Evolutionary conservation across 2,888 invertebrate genomes (phyloP).

Genomic region (Epirrita christyi): DNA sequence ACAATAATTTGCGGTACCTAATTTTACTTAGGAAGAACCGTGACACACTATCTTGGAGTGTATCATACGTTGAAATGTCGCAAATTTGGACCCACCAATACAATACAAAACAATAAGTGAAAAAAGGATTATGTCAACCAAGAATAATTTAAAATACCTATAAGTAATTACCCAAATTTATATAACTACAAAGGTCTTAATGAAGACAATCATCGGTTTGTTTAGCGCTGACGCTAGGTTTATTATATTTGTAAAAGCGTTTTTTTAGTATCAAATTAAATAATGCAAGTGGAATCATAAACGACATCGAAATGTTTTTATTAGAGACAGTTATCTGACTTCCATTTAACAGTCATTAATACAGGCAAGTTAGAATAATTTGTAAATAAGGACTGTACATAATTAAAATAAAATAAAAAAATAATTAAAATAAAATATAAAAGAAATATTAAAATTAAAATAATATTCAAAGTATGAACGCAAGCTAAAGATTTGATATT

Average conservation of each 20-base stretch:
- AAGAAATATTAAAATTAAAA: no score
- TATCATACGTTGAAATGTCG: no score
- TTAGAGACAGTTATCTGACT: neutral
- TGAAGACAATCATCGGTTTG: neutral
- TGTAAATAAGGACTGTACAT: no score
- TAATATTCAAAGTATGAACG: neutral
- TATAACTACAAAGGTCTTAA: neutral
- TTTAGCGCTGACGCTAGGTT: neutral
- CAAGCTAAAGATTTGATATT: neutral
- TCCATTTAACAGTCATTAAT: neutral
- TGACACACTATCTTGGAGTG: no score
- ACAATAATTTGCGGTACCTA: no score
- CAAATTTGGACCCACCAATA: no score
- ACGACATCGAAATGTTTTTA: conserved; percentile 19
- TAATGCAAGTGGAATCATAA: conserved; percentile 19
- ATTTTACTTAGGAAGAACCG: no score
- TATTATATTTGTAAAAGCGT: conserved; percentile 12
- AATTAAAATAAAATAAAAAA: no score
- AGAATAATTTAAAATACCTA: no score
- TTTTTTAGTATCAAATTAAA: conserved; percentile 3
- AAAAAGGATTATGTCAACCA: no score
- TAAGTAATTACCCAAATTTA: neutral
- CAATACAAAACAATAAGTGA: no score
- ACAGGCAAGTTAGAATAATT: neutral
- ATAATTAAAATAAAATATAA: neutral